Evolutionary conservation across 2,113 vertebrate species (phyloP).

Genomic region (Hippocampus guttulatus): DNA sequence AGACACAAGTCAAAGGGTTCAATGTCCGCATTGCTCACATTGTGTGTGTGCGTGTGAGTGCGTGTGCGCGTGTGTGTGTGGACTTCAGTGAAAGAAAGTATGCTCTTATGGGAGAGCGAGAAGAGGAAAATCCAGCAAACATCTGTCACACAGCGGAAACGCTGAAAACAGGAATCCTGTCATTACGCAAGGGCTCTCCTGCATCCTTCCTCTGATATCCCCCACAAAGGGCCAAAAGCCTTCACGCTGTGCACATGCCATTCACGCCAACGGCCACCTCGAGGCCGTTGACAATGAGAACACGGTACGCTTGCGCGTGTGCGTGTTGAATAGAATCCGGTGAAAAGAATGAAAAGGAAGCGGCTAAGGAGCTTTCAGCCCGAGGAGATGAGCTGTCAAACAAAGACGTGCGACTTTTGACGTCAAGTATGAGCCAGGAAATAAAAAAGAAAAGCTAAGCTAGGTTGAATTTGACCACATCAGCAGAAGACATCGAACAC

Average conservation of each 20-base stretch:
- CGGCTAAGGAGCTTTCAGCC: slow-evolving; percentile 49
- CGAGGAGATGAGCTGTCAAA: slow-evolving; percentile 52
- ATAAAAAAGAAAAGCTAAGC: background rate
- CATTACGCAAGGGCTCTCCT: slow-evolving; percentile 5
- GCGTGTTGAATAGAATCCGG: slow-evolving; percentile 38
- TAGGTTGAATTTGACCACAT: background rate
- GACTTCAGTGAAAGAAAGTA: background rate
- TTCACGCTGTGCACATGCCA: slow-evolving; percentile 51
- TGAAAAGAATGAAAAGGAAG: slow-evolving; percentile 57
- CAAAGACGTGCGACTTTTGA: slow-evolving; percentile 34
- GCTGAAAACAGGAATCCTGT: slow-evolving; percentile 27
- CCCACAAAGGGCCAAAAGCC: slow-evolving; percentile 21
- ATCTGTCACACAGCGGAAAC: slow-evolving; percentile 34
- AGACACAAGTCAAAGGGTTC: slow-evolving; percentile 68
- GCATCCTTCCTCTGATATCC: background rate
- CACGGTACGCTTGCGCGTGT: background rate
- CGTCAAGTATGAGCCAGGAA: background rate
- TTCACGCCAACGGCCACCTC: background rate
- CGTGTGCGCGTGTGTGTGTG: background rate
- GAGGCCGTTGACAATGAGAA: too few species aligned
- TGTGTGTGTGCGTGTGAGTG: background rate
- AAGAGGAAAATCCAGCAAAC: slow-evolving; percentile 43
- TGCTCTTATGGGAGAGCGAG: slow-evolving; percentile 2
- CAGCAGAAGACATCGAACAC: background rate
- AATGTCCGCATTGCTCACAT: slow-evolving; percentile 42